Conservation (phyloP, 2,113 vertebrate species). For the Ophiodon elongatus region DNA sequence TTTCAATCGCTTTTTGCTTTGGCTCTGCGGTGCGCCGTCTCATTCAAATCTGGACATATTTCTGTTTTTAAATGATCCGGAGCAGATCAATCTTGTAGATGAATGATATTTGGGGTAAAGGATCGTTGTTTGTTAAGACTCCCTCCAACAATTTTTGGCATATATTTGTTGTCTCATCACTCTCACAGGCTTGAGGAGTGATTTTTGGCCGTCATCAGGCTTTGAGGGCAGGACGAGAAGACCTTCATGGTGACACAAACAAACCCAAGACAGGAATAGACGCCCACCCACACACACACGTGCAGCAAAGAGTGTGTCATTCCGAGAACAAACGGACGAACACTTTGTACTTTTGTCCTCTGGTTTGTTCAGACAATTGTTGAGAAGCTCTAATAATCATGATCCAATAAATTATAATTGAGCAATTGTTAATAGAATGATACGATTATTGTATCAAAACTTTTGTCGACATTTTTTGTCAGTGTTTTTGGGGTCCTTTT, state of each 20-base stretch:
- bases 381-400: neutral
- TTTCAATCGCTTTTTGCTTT: conserved; percentile 35
- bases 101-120: conserved; percentile 22
- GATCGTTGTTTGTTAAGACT: conserved; percentile 14
- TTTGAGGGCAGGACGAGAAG: conserved; percentile 60
- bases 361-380: neutral
- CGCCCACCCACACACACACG: conserved; percentile 36
- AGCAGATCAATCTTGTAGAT: conserved; percentile 20
- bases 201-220: conserved; percentile 44
- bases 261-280: conserved; percentile 61
- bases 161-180: conserved; percentile 33
- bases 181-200: conserved; percentile 21
- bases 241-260: conserved; percentile 63
- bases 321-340: conserved; percentile 30
- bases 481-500: too few species aligned
- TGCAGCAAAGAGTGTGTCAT: conserved; percentile 20
- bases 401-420: neutral
- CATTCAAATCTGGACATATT: conserved; percentile 1
- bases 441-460: neutral
- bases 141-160: neutral
- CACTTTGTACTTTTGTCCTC: conserved; percentile 37
- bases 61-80: neutral
- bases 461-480: neutral
- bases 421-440: neutral
- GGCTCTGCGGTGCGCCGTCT: rapidly evolving